Conservation (phyloP, 92 coral and sea anemone species). For the Zoanthus gigantus region DNA sequence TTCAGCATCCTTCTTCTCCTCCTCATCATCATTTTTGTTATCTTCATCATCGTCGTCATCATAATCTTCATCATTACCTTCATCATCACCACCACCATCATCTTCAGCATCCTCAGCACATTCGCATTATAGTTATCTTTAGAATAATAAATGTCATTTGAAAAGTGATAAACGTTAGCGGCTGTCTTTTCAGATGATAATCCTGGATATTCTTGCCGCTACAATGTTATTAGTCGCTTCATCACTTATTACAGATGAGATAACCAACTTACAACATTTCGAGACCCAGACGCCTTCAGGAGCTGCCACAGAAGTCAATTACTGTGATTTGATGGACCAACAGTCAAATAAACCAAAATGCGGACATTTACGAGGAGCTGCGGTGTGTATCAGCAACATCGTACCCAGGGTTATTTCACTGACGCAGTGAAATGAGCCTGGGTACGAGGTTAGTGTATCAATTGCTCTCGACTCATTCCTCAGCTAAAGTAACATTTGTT, state of each 20-base stretch:
- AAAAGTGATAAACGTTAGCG: neutral
- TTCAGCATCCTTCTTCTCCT: too few relatives aligned
- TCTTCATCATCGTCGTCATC: too few relatives aligned
- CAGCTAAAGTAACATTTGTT: too few relatives aligned
- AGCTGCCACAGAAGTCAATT: constrained; percentile 17
- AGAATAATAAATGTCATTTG: neutral
- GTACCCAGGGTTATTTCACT: too few relatives aligned
- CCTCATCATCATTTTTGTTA: too few relatives aligned
- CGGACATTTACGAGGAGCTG: constrained; percentile 58
- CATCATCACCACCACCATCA: too few relatives aligned
- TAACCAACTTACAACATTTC: constrained; percentile 45
- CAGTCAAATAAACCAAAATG: constrained; percentile 49
- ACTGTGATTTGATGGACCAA: constrained; percentile 38
- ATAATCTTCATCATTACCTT: too few relatives aligned
- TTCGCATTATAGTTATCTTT: neutral
- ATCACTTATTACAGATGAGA: constrained; percentile 50
- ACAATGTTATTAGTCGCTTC: constrained; percentile 44
- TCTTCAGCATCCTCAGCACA: neutral
- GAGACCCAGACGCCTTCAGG: constrained; percentile 29
- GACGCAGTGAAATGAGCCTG: too few relatives aligned
- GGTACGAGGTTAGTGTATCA: too few relatives aligned
- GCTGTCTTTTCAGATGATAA: constrained; percentile 44
- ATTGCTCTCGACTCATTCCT: too few relatives aligned
- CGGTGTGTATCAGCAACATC: constrained; percentile 16
- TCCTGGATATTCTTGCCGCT: constrained; percentile 44